Evolutionary conservation across 2,113 vertebrate genomes (phyloP).

Genomic region (Osmerus eperlanus): DNA sequence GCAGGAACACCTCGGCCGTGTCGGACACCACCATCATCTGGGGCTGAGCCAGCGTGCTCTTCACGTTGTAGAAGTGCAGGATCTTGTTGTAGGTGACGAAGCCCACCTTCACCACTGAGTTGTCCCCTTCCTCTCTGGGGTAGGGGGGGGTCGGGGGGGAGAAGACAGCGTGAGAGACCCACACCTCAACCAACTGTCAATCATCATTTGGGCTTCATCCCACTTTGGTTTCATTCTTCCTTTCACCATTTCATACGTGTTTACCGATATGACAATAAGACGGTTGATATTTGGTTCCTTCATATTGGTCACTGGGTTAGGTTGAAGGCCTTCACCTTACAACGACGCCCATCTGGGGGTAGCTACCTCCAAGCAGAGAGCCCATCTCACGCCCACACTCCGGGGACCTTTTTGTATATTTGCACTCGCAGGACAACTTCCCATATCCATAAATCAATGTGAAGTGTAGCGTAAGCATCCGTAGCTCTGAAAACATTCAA

Average conservation of each 20-base stretch:
- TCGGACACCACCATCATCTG: slow-evolving; percentile 99
- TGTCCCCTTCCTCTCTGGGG: slow-evolving; percentile 82
- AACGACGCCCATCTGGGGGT: background rate
- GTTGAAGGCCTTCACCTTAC: too few species aligned
- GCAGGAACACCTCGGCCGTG: slow-evolving; percentile 89
- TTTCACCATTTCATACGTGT: too few species aligned
- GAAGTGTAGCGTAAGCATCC: slow-evolving; percentile 1
- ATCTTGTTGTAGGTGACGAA: slow-evolving; percentile 95
- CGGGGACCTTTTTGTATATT: slow-evolving; percentile 11
- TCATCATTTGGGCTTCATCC: too few species aligned
- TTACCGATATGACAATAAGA: too few species aligned
- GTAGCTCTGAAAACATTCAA: background rate
- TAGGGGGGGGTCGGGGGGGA: background rate
- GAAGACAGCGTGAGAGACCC: background rate
- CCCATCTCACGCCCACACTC: background rate
- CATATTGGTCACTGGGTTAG: too few species aligned
- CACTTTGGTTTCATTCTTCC: too few species aligned
- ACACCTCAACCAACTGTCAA: too few species aligned
- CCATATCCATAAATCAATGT: slow-evolving; percentile 8
- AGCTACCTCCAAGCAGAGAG: background rate
- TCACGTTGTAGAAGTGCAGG: slow-evolving; percentile 96
- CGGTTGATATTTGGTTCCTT: too few species aligned
- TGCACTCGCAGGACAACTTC: slow-evolving; percentile 9
- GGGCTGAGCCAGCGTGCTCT: slow-evolving; percentile 90
- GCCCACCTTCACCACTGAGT: slow-evolving; percentile 82